These are phyloP conservation scores for Chloropsis hardwickii DNA, from an alignment of 2,113 vertebrate species.

Conservation along the genomic window DNA sequence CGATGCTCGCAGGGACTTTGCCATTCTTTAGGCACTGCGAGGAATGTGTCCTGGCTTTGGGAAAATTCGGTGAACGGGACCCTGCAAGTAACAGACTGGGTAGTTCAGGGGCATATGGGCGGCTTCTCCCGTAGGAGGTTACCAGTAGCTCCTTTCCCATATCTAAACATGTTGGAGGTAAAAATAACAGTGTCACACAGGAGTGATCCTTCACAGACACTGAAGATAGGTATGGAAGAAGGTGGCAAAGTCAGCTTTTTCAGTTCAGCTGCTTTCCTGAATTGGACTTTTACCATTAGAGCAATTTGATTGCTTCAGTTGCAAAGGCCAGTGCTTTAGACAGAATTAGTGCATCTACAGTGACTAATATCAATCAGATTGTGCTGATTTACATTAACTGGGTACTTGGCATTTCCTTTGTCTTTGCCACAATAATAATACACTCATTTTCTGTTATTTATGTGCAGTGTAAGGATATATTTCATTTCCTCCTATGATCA, in stretches of 20 bases:
- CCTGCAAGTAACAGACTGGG: no score
- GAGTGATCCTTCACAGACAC: no score
- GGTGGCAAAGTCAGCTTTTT: neutral
- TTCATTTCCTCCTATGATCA: neutral
- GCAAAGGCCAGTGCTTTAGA: neutral
- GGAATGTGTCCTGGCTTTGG: neutral
- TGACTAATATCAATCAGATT: neutral
- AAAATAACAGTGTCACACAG: rapidly evolving
- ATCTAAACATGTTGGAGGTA: neutral
- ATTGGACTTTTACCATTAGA: neutral
- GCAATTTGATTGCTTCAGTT: neutral
- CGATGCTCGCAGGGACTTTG: neutral
- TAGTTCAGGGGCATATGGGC: rapidly evolving
- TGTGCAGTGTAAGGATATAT: neutral
- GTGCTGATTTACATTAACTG: neutral
- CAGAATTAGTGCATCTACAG: neutral
- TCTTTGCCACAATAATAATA: neutral
- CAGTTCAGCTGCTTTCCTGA: neutral
- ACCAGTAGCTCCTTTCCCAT: neutral
- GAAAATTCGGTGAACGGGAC: neutral
- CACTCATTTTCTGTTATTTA: constrained; percentile 15
- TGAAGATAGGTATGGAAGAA: neutral
- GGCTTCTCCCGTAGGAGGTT: neutral
- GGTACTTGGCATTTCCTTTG: neutral
- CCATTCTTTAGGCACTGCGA: rapidly evolving